Conservation (phyloP, 2,113 vertebrate species). For the Hyperoodon ampullatus region DNA sequence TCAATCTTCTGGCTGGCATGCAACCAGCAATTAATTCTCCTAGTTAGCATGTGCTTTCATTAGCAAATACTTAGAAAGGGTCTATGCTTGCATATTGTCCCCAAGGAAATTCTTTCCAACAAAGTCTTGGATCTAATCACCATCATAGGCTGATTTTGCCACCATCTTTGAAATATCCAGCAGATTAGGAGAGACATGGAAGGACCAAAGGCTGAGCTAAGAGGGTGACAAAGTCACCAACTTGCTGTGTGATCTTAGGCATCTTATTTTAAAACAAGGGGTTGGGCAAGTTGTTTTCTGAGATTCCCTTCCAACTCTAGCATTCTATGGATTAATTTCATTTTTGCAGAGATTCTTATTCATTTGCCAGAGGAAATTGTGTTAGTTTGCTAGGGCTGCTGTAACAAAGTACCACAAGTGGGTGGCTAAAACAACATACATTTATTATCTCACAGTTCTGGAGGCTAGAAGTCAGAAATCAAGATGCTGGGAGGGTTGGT, state of each 20-base stretch:
- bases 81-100: neutral
- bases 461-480: neutral
- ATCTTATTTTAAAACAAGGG: slow-evolving; percentile 49
- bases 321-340: slow-evolving; percentile 13
- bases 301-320: slow-evolving; percentile 14
- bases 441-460: neutral
- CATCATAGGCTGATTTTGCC: neutral
- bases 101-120: slow-evolving; percentile 10
- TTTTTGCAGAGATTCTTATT: slow-evolving; percentile 29
- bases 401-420: neutral
- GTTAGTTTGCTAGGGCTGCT: neutral
- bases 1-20: neutral
- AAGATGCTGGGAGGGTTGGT: neutral
- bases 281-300: slow-evolving; percentile 28
- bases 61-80: neutral
- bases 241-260: neutral
- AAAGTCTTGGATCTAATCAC: neutral
- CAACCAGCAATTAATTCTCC: slow-evolving; percentile 5
- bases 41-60: neutral
- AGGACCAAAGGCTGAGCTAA: neutral
- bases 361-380: neutral
- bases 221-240: neutral
- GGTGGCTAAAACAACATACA: neutral
- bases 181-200: neutral
- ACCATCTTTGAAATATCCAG: neutral